Evolutionary conservation across 2,888 invertebrate species (phyloP).

Genomic region (Serrognathus titanus): DNA sequence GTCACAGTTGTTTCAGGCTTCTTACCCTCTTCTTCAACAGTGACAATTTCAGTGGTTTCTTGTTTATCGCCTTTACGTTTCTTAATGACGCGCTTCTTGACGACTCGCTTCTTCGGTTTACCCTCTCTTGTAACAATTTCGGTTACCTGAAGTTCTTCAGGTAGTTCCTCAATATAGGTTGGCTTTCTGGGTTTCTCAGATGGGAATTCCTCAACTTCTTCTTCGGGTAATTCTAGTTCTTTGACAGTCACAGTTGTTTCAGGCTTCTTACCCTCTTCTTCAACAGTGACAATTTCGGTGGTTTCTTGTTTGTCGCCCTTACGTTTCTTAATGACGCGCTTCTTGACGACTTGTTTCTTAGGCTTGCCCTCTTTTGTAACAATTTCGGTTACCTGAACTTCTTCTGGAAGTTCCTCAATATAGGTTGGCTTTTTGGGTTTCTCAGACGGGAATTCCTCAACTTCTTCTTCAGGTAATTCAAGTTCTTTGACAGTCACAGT

Average conservation of each 20-base stretch:
- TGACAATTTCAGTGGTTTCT: constrained; percentile 30
- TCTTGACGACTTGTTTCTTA: constrained; percentile 34
- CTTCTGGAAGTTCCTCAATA: constrained; percentile 31
- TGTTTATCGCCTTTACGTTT: constrained; percentile 28
- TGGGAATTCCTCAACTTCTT: constrained; percentile 30
- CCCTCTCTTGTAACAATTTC: constrained; percentile 22
- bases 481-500: constrained; percentile 39
- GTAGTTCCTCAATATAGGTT: constrained; percentile 21
- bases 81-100: constrained; percentile 33
- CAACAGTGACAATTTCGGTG: constrained; percentile 45
- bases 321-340: constrained; percentile 15
- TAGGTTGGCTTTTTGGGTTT: constrained; percentile 29
- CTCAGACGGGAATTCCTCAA: constrained; percentile 30
- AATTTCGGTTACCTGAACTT: constrained; percentile 34
- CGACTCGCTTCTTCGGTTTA: constrained; percentile 32
- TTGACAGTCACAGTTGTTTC: constrained; percentile 35
- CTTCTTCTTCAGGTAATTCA: constrained; percentile 32
- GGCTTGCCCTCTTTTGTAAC: constrained; percentile 33
- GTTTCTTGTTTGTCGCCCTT: constrained; percentile 33
- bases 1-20: constrained; percentile 26
- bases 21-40: constrained; percentile 28
- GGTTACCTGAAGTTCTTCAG: constrained; percentile 29
- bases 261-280: constrained; percentile 48
- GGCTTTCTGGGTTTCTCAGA: constrained; percentile 4
- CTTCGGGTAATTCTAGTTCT: constrained; percentile 45